Evolutionary conservation across 1,140 invertebrate species (phyloP).

Genomic region (Samia ricini): DNA sequence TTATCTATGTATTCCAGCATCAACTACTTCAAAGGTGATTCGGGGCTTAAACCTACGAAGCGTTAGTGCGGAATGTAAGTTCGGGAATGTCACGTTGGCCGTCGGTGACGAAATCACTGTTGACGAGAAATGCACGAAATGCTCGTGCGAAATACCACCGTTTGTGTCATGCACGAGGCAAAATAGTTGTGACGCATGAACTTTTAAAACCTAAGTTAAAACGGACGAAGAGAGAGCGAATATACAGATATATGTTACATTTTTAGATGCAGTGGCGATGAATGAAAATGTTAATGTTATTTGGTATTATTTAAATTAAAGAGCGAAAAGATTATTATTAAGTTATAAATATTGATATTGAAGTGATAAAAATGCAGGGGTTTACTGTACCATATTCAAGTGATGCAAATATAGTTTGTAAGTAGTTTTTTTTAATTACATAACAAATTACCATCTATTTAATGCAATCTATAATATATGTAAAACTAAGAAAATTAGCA

Average conservation of each 20-base stretch:
- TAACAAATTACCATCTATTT: too few relatives aligned
- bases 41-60: slow-evolving; percentile 46
- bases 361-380: too few relatives aligned
- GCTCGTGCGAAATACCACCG: slow-evolving; percentile 64
- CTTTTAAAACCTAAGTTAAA: neutral
- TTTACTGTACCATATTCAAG: too few relatives aligned
- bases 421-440: too few relatives aligned
- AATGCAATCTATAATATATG: too few relatives aligned
- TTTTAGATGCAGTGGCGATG: too few relatives aligned
- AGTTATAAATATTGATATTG: too few relatives aligned
- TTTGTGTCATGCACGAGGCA: slow-evolving; percentile 59
- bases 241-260: neutral
- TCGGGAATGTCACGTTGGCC: slow-evolving; percentile 58
- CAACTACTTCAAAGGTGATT: slow-evolving; percentile 42
- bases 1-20: slow-evolving; percentile 37
- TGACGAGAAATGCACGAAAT: slow-evolving; percentile 61
- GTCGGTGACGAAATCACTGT: slow-evolving; percentile 65
- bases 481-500: too few relatives aligned
- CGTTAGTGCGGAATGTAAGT: slow-evolving; percentile 51
- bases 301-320: too few relatives aligned
- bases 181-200: slow-evolving; percentile 27
- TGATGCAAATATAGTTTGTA: too few relatives aligned
- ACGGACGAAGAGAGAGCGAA: neutral
- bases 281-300: too few relatives aligned
- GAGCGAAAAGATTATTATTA: too few relatives aligned